Base-by-base conservation (phyloP, 2,113 vertebrate species). In the Delphinus delphis region DNA sequence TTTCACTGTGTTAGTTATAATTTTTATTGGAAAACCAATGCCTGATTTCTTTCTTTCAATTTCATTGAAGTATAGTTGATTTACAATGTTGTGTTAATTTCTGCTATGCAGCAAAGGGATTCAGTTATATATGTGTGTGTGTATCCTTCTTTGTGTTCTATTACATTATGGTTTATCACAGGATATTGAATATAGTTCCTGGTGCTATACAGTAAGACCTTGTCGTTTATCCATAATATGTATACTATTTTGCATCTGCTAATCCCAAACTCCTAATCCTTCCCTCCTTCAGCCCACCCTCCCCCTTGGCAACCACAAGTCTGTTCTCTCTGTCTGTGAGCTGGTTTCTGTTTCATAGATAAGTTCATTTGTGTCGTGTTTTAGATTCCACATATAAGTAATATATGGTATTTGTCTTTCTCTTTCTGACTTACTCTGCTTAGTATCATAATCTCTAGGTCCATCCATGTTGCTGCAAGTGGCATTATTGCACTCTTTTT, bases 321-420 rank as follows among this genome's bases (percentile, higher is more conserved):
- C 47, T 77, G 28, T 53, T 77, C 33, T 33, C 74, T 77, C 1
- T 21, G 55, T 55, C 55, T 55, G 47, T 12, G 74, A 77, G 47
- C 5, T 26, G 0, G 1, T 53, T 33, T 13, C 47, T n/a, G 3
- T 53, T 20, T 4, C 50, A 44, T 33, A 77, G 20, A 77, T 12
- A 33, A 15, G 31, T 50, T n/a, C 17, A 77, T 50, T 20, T 77
- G 28, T 77, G 9, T 6, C 3, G 1, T 76, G 44, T 77, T 53
- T 33, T 50, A 53, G 17, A 33, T 3, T 62, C 9, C 23, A 25
- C 60, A 8, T 25, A 25, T 26, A 26, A 62, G 23, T 25, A 21
- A 62, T 62, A 62, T 62, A 47, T 31, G 73, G 73, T 18, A 18
- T 47, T 31, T 76, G 41, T 31, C 41, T 47, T 50, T 50, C 73